Evolutionary conservation across 2,797 vertebrate species (phyloP).

Genomic region (Neosilurus hyrtlii): DNA sequence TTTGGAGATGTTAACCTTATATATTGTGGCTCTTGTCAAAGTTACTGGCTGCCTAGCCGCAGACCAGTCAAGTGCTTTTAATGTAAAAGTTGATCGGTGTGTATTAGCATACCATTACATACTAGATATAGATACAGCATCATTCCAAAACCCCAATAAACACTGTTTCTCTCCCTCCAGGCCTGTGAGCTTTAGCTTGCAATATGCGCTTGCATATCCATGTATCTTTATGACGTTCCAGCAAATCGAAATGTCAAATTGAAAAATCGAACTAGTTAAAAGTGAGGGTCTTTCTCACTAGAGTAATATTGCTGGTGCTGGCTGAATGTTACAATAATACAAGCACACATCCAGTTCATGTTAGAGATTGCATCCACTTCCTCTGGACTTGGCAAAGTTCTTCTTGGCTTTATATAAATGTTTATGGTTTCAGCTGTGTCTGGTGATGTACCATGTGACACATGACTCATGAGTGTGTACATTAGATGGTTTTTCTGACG

Average conservation of each 20-base stretch:
- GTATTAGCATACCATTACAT: not conserved
- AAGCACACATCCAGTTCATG: not conserved
- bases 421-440: not conserved
- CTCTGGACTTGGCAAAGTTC: not conserved
- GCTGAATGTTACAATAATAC: not conserved
- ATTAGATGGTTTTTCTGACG: not conserved
- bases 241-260: not conserved
- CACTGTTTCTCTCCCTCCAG: slow-evolving; percentile 16
- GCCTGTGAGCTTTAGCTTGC: not conserved
- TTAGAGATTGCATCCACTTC: not conserved
- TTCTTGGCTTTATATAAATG: not conserved
- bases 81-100: not conserved
- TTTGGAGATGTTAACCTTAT: too few relatives aligned
- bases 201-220: not conserved
- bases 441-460: not conserved
- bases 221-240: not conserved
- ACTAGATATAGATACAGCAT: not conserved
- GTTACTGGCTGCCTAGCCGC: too few relatives aligned
- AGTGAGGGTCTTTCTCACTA: not conserved
- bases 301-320: not conserved
- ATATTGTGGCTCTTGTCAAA: too few relatives aligned
- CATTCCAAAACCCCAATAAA: not conserved
- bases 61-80: too few relatives aligned
- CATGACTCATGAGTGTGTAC: not conserved
- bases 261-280: not conserved